Evolutionary conservation across 2,113 vertebrate genomes (phyloP).

Genomic region (Microcebus murinus): DNA sequence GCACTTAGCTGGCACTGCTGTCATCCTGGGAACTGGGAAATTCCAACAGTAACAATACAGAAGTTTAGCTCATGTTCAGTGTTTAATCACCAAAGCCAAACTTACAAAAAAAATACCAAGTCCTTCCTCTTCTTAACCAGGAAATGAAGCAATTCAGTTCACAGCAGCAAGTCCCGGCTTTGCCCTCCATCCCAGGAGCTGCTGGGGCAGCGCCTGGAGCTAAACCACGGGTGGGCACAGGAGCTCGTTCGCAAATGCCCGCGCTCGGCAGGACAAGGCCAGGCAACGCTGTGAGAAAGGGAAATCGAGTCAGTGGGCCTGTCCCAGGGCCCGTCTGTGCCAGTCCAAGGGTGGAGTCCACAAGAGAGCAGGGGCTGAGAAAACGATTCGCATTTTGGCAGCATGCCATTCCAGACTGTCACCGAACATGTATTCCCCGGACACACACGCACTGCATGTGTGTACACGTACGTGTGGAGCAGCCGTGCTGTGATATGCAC

Average conservation of each 20-base stretch:
- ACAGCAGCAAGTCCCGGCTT: too few relatives aligned
- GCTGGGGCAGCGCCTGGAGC: background rate
- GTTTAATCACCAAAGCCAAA: constrained; percentile 59
- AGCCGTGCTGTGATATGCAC: accelerated
- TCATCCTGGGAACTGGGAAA: constrained; percentile 47
- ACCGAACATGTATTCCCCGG: accelerated
- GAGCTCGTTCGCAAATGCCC: accelerated
- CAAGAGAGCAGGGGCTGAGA: background rate
- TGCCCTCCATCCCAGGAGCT: accelerated
- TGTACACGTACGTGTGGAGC: background rate
- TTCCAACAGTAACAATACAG: constrained; percentile 23
- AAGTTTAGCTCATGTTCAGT: constrained; percentile 56
- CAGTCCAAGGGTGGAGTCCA: background rate
- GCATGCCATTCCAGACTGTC: background rate
- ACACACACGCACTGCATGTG: accelerated
- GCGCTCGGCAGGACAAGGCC: accelerated
- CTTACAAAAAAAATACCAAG: constrained; percentile 21
- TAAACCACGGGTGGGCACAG: accelerated
- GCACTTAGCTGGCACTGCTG: constrained; percentile 34
- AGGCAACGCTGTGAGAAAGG: too few relatives aligned
- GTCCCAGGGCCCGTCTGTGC: background rate
- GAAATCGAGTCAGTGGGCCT: too few relatives aligned
- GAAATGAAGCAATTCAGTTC: background rate
- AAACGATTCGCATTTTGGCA: too few relatives aligned
- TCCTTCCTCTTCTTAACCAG: constrained; percentile 46